Conservation (phyloP, 2,888 invertebrate genomes). For the Agrochola lychnidis region DNA sequence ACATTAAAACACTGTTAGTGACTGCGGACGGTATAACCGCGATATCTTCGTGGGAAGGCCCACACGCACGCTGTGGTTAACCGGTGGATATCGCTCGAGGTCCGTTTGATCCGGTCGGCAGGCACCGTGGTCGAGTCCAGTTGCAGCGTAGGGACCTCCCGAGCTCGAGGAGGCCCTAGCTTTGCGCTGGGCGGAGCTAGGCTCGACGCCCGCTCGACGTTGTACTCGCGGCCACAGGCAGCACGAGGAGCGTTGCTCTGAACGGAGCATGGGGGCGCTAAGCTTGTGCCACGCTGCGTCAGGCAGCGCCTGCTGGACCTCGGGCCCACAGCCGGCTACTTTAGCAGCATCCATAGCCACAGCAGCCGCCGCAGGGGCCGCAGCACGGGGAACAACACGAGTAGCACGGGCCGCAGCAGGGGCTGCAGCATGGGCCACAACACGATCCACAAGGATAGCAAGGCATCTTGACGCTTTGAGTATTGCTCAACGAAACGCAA, state of each 20-base stretch:
- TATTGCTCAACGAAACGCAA: slow-evolving; percentile 45
- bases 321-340: not conserved
- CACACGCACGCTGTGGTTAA: slow-evolving; percentile 33
- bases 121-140: slow-evolving; percentile 36
- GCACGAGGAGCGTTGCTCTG: slow-evolving; percentile 56
- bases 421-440: slow-evolving; percentile 72
- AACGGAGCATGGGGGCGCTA: slow-evolving; percentile 56
- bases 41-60: slow-evolving; percentile 50
- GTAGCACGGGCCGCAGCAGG: slow-evolving; percentile 73
- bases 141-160: slow-evolving; percentile 47
- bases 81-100: slow-evolving; percentile 30
- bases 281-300: slow-evolving; percentile 37
- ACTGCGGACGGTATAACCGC: slow-evolving; percentile 55
- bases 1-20: slow-evolving; percentile 62
- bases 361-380: slow-evolving; percentile 73
- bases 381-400: slow-evolving; percentile 75
- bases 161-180: slow-evolving; percentile 59
- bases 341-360: slow-evolving; percentile 61
- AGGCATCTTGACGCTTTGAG: slow-evolving; percentile 72
- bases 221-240: slow-evolving; percentile 52
- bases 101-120: slow-evolving; percentile 32
- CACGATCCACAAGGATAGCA: slow-evolving; percentile 69
- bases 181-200: slow-evolving; percentile 51
- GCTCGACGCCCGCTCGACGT: slow-evolving; percentile 52
- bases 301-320: slow-evolving; percentile 25